Evolutionary conservation across 2,797 vertebrate genomes (phyloP), one percentile per base, ranked within the genome.

Genomic region (Halcyon badia): DNA sequence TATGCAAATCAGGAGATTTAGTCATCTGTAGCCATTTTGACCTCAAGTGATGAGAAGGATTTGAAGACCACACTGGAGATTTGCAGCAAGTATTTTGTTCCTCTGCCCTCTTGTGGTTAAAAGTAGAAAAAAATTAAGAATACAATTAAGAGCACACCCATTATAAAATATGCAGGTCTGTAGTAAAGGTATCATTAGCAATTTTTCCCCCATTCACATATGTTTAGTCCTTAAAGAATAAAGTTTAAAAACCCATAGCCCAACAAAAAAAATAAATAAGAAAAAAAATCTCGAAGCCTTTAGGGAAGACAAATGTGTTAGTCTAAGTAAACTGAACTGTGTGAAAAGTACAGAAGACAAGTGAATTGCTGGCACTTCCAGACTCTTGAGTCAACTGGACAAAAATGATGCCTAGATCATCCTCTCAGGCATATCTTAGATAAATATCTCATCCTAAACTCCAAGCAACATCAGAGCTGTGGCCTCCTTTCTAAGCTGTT

Each of bases 31-130:
- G 33, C 61, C 7, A 54, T 62, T 87, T 56, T 61, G 57, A 75
- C 18, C 25, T 54, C 22, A 42, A 90, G 35, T 20, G 10, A 71
- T 2, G 3, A 83, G 33, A 33, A 56, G 8, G 11, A 83, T 51
- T 75, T 58, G 48, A 77, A 72, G 7, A 95, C 19, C 33, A 22
- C 24, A 1, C 25, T 19, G 22, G 14, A 79, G n/a, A 83, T 35
- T 24, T 52, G 25, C 11, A 57, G 10, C 48, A 77, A 87, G 18
- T 73, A 35, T 84, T 94, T 93, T 93, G 70, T 78, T 92, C n/a
- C 46, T 77, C 90, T 92, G 95, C 95, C 95, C 95, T 92, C 96
- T 96, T 85, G 91, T 95, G 97, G 96, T 54, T 84, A 91, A 26
- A 70, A 31, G 44, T 5, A 5, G 71, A 33, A 88, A 66, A 28